Base-by-base conservation (phyloP, 2,888 invertebrate genomes). In the Phalera bucephala region DNA sequence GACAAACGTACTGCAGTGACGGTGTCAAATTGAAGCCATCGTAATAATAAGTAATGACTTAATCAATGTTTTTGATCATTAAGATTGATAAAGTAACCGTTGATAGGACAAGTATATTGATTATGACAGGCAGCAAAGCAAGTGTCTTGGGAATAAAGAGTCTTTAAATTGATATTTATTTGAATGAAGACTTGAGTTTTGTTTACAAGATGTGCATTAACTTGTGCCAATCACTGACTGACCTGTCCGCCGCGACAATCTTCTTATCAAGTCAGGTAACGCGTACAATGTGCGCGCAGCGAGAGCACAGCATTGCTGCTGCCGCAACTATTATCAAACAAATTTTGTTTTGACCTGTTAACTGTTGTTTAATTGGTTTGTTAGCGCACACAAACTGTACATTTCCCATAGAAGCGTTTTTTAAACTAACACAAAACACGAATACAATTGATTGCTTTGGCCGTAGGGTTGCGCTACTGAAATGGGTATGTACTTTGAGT, bases 351-450 rank as follows among this genome's bases (percentile, higher is more conserved):
- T 52, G 57, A 45, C 41, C 46, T 40, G 56, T 55, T 80, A 77
- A 80, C 74, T 79, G 72, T 56, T 47, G 51, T 64, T 79, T 79
- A 73, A 80, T 77, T 65, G 72, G 61, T 58, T 75, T 79, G 73
- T 75, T 78, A 76, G 68, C 64, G 42, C 47, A 49, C 59, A 62
- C 26, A 40, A 40, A 40, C 17, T 34, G 48, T 38, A 45, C 50
- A 31, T 43, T 42, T 51, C 21, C 32, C 15, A 32, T 43, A 54
- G 40, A 38, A 55, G 38, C 12, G 36, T 44, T 53, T 49, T 53
- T 31, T 29, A 47, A 52, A 57, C 45, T 39, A 49, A 43, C 42
- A 33, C 45, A 22, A 32, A 31, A 36, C 31, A 42, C 25, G 27
- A 30, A 12, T 39, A 44, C 42, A 45, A 47, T 55, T 44, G 59